Percentiles rank a stretch among this genome's conserved stretches.
These are phyloP conservation scores for Octodon degus DNA, from an alignment of 2,113 vertebrate species.

Conservation along the genomic window DNA sequence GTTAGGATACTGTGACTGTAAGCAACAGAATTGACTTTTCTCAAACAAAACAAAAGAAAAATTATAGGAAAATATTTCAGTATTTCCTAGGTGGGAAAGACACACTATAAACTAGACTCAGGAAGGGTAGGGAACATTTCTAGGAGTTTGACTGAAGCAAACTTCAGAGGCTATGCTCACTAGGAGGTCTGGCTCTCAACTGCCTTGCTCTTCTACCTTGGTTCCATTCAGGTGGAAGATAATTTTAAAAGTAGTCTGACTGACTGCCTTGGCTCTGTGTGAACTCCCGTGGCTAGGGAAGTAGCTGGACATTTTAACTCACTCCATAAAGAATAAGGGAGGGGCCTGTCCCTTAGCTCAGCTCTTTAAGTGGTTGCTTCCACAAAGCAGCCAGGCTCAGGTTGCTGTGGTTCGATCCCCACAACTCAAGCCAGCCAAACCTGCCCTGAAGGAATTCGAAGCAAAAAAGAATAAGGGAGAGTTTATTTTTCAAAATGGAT, in stretches of 20 bases:
- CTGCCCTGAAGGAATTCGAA: no score
- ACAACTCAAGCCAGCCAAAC: no score
- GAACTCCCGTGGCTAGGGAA: neutral
- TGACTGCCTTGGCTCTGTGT: neutral
- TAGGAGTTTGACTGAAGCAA: neutral
- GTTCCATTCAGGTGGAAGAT: neutral
- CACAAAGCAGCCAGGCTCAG: no score
- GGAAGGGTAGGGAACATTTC: neutral
- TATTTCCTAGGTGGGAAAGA: neutral
- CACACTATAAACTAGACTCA: neutral
- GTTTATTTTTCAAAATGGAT: neutral
- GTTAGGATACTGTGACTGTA: neutral
- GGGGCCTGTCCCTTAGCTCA: no score
- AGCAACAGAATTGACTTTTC: neutral
- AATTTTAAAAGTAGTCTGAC: neutral
- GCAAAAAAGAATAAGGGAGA: no score
- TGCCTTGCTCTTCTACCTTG: neutral
- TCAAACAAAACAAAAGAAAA: neutral
- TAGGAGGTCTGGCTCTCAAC: neutral
- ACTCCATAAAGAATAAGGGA: neutral
- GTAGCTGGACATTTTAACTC: neutral
- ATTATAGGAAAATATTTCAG: neutral
- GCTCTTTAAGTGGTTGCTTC: no score
- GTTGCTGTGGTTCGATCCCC: no score
- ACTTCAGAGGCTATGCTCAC: neutral